Evolutionary conservation across 2,888 invertebrate genomes (phyloP).

Genomic region (Sycophila texana): DNA sequence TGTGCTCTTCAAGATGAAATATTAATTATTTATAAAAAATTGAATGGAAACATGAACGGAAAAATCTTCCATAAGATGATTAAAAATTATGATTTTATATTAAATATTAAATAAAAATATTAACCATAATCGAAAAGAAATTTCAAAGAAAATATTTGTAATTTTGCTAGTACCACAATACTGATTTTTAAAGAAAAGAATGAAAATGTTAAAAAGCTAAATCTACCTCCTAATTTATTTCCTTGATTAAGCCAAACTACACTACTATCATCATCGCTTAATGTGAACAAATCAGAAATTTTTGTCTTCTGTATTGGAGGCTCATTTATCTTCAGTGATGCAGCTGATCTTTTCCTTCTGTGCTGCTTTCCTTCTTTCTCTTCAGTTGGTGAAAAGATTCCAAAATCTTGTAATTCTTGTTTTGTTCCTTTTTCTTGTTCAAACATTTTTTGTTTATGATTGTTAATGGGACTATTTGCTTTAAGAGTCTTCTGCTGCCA

Average conservation of each 20-base stretch:
- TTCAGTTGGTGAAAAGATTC: neutral
- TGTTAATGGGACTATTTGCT: neutral
- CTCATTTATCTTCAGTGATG: slow-evolving; percentile 36
- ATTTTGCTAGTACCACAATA: neutral
- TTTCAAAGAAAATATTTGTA: slow-evolving; percentile 10
- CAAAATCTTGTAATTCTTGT: slow-evolving; percentile 3
- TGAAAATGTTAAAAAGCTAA: neutral
- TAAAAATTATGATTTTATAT: neutral
- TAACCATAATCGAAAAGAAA: slow-evolving; percentile 11
- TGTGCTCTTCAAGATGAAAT: neutral
- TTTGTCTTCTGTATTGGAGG: slow-evolving; percentile 36
- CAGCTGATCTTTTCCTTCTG: slow-evolving; percentile 39
- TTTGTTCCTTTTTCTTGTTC: slow-evolving; percentile 19
- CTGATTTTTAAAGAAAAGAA: neutral
- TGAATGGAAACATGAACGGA: neutral
- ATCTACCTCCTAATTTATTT: slow-evolving; percentile 42
- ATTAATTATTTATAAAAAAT: neutral
- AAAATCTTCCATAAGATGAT: neutral
- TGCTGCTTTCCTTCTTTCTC: slow-evolving; percentile 18
- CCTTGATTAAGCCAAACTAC: slow-evolving; percentile 16
- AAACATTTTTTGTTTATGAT: neutral
- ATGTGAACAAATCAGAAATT: neutral
- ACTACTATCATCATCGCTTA: slow-evolving; percentile 7
- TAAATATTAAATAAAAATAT: neutral
- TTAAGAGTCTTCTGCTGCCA: slow-evolving; percentile 30